Evolutionary conservation across 2,113 vertebrate genomes (phyloP).

Genomic region (Etheostoma spectabile): DNA sequence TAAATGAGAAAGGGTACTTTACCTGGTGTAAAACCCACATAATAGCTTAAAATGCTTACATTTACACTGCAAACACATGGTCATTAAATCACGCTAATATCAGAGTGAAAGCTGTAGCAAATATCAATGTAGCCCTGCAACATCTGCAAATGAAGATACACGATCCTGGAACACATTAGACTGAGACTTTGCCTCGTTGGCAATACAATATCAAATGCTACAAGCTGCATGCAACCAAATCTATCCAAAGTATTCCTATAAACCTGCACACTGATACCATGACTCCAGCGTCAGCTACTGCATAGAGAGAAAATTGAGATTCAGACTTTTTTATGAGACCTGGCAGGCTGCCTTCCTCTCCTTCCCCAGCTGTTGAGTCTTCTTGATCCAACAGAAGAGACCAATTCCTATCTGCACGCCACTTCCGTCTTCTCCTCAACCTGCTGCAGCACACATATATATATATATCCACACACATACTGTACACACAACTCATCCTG

Average conservation of each 20-base stretch:
- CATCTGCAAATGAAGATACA: slow-evolving; percentile 36
- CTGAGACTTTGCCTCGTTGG: neutral
- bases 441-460: slow-evolving; percentile 2
- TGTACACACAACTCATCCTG: slow-evolving; percentile 7
- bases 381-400: slow-evolving; percentile 44
- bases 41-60: neutral
- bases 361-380: slow-evolving; percentile 61
- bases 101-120: neutral
- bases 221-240: slow-evolving; percentile 41
- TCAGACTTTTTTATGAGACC: slow-evolving; percentile 39
- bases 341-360: slow-evolving; percentile 59
- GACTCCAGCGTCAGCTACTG: slow-evolving; percentile 59
- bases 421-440: slow-evolving; percentile 38
- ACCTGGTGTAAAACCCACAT: neutral
- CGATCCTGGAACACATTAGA: neutral
- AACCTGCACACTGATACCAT: slow-evolving; percentile 47
- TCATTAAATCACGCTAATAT: neutral
- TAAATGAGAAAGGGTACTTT: neutral
- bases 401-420: slow-evolving; percentile 24
- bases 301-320: slow-evolving; percentile 33
- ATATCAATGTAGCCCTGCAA: neutral
- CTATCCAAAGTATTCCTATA: slow-evolving; percentile 50
- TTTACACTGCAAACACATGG: neutral
- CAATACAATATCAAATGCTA: slow-evolving; percentile 7
- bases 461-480: too few relatives aligned